Evolutionary conservation across 2,888 invertebrate genomes (phyloP), one percentile per base, ranked within the genome.

Genomic region (Oasisia sp.): DNA sequence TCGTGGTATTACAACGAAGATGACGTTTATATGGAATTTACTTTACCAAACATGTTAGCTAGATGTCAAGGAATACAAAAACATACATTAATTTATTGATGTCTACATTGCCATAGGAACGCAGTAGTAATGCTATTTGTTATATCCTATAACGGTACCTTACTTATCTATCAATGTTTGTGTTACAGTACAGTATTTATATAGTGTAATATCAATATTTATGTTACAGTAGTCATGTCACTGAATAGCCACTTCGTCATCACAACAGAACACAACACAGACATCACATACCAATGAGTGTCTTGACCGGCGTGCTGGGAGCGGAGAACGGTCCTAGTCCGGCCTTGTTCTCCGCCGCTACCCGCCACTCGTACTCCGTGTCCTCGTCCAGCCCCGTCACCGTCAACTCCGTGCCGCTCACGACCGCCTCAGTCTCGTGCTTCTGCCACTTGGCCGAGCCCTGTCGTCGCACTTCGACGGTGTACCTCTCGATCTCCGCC

Each of bases 321-420:
- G 94, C 94, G 19, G 94, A 94, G 91, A 93, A 94, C 94, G 98
- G 98, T 89, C 99, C 98, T 0, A 98, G 98, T 2, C 99, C 99
- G 1, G 99, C 99, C 94, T 98, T 98, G 97, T 98, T 98, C 32
- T 98, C 97, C 14, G 98, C 98, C 91, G 97, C 97, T 0, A 98
- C 98, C n/a, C 98, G 97, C 97, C 98, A 98, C 95, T 98, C 98
- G 95, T 98, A 98, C 58, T 92, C 32, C 4, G 92, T 92, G 89
- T 93, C 92, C 45, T 93, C 93, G n/a, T 92, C 92, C 89, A 94
- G 92, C 27, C 91, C 91, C 45, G 91, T 92, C 44, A 94, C 93
- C 1, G 91, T 92, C 92, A 91, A 38, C 32, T 92, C 91, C 32
- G 93, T 89, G 50, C 92, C 92, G 12, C 93, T 92, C 11, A 92